phyloP scores from a whole-genome alignment of 2,113 vertebrate genomes.

The Campylorhamphus procurvoides region DNA sequence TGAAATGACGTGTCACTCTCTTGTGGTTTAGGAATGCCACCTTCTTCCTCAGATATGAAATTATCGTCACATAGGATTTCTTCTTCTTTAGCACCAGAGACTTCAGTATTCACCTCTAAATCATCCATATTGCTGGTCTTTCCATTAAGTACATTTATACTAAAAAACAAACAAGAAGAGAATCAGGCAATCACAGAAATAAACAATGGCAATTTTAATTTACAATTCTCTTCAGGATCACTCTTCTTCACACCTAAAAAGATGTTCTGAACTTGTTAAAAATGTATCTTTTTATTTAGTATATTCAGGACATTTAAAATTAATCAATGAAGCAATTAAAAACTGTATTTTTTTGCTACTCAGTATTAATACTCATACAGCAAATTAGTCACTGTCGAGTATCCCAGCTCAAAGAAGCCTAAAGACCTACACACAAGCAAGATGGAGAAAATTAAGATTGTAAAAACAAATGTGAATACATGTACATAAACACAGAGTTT shows the following conservation, averaged over 20 bases:
- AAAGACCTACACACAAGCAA: background rate
- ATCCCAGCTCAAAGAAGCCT: background rate
- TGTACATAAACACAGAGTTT: background rate
- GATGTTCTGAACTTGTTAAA: background rate
- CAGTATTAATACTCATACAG: background rate
- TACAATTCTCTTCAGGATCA: background rate
- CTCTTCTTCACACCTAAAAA: background rate
- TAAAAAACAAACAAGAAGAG: conserved; percentile 69
- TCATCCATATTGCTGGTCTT: conserved; percentile 85
- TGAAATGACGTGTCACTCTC: conserved; percentile 81
- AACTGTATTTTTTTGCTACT: background rate
- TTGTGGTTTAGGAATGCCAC: conserved; percentile 83
- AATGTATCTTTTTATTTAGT: background rate
- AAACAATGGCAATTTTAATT: background rate
- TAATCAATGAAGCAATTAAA: background rate
- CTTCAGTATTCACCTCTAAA: conserved; percentile 80
- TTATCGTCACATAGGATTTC: conserved; percentile 80
- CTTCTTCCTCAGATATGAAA: conserved; percentile 80
- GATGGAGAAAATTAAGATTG: background rate
- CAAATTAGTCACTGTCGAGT: background rate
- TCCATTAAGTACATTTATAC: conserved; percentile 80
- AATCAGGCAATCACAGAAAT: conserved; percentile 53
- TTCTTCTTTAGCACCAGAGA: conserved; percentile 86
- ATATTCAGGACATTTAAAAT: background rate
- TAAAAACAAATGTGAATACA: background rate